Conservation (phyloP, 2,888 invertebrate species). For the Lycophotia porphyrea region DNA sequence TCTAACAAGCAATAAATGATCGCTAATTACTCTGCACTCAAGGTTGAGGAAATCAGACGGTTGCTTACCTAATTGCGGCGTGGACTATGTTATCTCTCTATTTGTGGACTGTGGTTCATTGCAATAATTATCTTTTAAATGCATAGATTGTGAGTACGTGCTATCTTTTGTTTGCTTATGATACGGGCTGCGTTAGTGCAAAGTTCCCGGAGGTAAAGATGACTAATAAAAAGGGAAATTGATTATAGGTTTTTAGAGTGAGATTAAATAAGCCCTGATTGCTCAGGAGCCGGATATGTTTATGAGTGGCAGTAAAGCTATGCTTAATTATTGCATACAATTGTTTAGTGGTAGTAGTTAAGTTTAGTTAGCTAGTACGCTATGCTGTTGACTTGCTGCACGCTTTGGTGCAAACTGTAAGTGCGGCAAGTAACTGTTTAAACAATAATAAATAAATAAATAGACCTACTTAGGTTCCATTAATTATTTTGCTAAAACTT, state of each 20-base stretch:
- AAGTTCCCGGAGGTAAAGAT: slow-evolving; percentile 34
- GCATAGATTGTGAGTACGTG: slow-evolving; percentile 13
- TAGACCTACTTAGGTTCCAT: background rate
- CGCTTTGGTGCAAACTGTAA: no score
- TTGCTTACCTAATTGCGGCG: slow-evolving; percentile 48
- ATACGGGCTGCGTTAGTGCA: slow-evolving; percentile 21
- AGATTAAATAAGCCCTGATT: no score
- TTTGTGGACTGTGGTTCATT: slow-evolving; percentile 33
- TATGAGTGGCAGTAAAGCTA: no score
- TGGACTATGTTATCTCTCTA: slow-evolving; percentile 46
- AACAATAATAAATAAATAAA: no score
- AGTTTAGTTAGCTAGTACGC: no score
- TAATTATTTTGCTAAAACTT: background rate
- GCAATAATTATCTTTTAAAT: slow-evolving; percentile 34
- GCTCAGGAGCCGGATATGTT: no score
- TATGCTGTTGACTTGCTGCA: no score
- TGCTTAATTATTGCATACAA: no score
- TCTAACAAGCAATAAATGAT: slow-evolving; percentile 54
- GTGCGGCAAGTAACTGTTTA: no score
- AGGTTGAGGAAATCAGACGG: slow-evolving; percentile 65
- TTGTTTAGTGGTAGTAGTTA: no score
- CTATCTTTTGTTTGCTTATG: slow-evolving; percentile 12
- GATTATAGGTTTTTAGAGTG: background rate
- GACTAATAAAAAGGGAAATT: slow-evolving; percentile 17
- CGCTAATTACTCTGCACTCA: slow-evolving; percentile 60